Conservation (phyloP, 2,888 invertebrate genomes). For the Auanema sp. region DNA sequence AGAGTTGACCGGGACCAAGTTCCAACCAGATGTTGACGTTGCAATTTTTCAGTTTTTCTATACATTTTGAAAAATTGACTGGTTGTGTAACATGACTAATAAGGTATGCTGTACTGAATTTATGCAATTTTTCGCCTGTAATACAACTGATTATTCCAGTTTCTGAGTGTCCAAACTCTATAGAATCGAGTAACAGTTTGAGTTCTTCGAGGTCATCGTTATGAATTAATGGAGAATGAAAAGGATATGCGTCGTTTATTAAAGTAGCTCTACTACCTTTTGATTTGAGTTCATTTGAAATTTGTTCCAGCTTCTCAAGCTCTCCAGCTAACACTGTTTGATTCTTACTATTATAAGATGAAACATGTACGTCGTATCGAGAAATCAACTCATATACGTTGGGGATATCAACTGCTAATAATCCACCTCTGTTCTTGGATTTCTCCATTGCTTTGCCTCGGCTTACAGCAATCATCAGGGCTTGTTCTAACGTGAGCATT, state of each 20-base stretch:
- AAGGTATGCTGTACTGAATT: conserved; percentile 38
- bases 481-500: conserved; percentile 43
- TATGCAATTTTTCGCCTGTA: conserved; percentile 34
- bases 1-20: conserved; percentile 39
- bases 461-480: conserved; percentile 33
- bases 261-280: conserved; percentile 38
- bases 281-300: conserved; percentile 30
- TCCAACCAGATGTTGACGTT: conserved; percentile 48
- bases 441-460: conserved; percentile 49
- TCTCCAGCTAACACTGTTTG: conserved; percentile 49
- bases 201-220: conserved; percentile 38
- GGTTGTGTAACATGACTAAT: conserved; percentile 41
- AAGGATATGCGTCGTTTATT: conserved; percentile 50
- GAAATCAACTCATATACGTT: conserved; percentile 32
- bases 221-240: conserved; percentile 47
- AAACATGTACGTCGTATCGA: conserved; percentile 32
- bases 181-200: conserved; percentile 22
- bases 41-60: conserved; percentile 23
- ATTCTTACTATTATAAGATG: conserved; percentile 44
- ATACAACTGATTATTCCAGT: conserved; percentile 47
- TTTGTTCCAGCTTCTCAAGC: conserved; percentile 28
- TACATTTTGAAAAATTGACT: conserved; percentile 40
- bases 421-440: conserved; percentile 38
- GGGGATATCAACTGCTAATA: conserved; percentile 44
- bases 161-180: conserved; percentile 26